phyloP scores from a whole-genome alignment of 2,113 vertebrate genomes.

The Merops nubicus region DNA sequence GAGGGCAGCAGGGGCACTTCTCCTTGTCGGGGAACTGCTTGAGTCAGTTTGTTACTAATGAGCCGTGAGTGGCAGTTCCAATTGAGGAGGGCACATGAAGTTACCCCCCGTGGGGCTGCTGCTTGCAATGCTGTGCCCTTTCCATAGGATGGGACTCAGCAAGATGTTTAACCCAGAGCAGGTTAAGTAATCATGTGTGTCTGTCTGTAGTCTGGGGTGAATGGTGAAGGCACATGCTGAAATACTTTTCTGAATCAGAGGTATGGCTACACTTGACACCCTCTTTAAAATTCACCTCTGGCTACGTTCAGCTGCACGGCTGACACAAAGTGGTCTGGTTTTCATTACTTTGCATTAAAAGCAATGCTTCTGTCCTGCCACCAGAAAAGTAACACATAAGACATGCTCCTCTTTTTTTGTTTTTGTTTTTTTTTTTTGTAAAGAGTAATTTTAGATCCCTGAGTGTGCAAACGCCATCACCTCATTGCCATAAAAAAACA shows the following conservation, averaged over 20 bases:
- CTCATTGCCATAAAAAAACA: neutral
- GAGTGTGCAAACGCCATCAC: neutral
- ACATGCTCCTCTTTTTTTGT: neutral
- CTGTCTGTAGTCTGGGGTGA: neutral
- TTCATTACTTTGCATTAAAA: neutral
- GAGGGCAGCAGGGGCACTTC: neutral
- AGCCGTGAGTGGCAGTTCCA: neutral
- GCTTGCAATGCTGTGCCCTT: neutral
- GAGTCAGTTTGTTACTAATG: neutral
- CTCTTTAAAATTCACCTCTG: neutral
- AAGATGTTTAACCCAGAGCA: neutral
- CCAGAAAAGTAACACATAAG: neutral
- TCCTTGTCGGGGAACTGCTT: neutral
- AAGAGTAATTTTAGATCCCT: neutral
- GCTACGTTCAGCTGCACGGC: rapidly evolving
- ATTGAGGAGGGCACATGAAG: neutral
- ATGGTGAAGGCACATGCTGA: neutral
- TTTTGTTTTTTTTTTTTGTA: too few relatives aligned
- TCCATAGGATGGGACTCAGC: neutral
- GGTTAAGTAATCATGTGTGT: neutral
- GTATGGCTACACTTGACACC: neutral
- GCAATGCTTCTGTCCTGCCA: neutral
- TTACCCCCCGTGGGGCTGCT: neutral
- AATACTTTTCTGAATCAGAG: neutral
- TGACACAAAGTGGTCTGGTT: neutral